Evolutionary conservation across 2,888 invertebrate genomes (phyloP).

Genomic region (Lacanobia oleracea): DNA sequence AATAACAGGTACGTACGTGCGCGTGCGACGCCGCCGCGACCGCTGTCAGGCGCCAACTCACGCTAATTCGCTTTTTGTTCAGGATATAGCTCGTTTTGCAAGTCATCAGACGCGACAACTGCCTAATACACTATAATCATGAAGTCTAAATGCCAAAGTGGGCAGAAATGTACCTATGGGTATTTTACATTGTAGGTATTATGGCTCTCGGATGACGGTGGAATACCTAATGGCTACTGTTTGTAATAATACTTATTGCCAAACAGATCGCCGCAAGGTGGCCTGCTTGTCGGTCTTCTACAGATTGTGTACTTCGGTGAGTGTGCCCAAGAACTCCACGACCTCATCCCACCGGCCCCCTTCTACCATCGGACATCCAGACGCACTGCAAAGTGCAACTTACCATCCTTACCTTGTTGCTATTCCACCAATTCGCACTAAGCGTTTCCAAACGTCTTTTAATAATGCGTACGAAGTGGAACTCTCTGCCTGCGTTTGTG

Average conservation of each 20-base stretch:
- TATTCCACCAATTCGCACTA: no score
- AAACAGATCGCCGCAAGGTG: no score
- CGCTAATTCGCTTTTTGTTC: constrained; percentile 61
- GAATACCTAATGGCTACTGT: constrained; percentile 3
- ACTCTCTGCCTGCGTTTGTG: no score
- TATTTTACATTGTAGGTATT: not conserved
- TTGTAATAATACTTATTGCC: not conserved
- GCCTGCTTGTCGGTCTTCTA: no score
- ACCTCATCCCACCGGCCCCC: no score
- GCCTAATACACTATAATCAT: constrained; percentile 33
- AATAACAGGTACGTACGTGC: constrained; percentile 66
- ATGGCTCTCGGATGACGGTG: constrained; percentile 6
- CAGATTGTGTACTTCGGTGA: no score
- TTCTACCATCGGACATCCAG: no score
- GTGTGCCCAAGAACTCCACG: no score
- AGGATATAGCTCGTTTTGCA: constrained; percentile 56
- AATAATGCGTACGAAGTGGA: no score
- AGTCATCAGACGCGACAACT: constrained; percentile 48
- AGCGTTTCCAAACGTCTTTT: no score
- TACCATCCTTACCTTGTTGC: no score
- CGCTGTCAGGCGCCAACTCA: constrained; percentile 60
- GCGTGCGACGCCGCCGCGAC: constrained; percentile 44
- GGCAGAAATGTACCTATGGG: not conserved
- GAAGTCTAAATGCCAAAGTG: constrained; percentile 35
- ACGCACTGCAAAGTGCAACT: no score